A percentile compares a stretch with the other conserved stretches of the same genome.
Evolutionary conservation across 2,113 vertebrate species (phyloP).

Genomic region (Cyanoderma ruficeps): DNA sequence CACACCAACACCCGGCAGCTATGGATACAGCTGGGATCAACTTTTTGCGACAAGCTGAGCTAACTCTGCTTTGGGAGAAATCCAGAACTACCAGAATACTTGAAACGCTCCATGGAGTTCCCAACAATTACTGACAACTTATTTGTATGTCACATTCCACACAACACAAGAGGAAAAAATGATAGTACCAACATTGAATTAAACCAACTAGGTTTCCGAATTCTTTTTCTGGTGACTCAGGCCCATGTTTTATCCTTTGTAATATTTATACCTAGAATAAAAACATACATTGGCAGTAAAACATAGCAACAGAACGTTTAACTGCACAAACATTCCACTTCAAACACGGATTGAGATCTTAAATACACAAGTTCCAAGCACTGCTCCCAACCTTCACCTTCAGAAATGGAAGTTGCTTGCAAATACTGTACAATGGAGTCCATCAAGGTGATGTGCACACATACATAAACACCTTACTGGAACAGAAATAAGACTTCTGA

Average conservation of each 20-base stretch:
- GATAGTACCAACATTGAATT: background rate
- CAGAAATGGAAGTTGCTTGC: background rate
- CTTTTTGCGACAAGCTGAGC: background rate
- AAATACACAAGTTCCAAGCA: background rate
- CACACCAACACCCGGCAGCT: background rate
- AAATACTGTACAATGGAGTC: background rate
- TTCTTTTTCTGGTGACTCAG: slow-evolving; percentile 42
- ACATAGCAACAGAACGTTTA: slow-evolving; percentile 45
- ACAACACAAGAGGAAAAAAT: background rate
- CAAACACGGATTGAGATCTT: background rate
- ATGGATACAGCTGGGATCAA: background rate
- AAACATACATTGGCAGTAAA: slow-evolving; percentile 23
- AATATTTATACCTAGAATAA: slow-evolving; percentile 23
- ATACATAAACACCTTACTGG: background rate
- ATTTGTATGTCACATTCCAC: background rate
- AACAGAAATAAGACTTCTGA: slow-evolving; percentile 28
- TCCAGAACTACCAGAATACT: background rate
- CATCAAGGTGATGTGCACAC: accelerated
- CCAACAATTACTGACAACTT: background rate
- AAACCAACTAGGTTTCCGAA: background rate
- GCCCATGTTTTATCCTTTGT: background rate
- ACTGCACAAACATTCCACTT: background rate
- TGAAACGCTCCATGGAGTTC: background rate
- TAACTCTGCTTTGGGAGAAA: background rate
- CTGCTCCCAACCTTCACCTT: background rate